Evolutionary conservation across 2,888 invertebrate genomes (phyloP).

Genomic region (Acronicta psi): DNA sequence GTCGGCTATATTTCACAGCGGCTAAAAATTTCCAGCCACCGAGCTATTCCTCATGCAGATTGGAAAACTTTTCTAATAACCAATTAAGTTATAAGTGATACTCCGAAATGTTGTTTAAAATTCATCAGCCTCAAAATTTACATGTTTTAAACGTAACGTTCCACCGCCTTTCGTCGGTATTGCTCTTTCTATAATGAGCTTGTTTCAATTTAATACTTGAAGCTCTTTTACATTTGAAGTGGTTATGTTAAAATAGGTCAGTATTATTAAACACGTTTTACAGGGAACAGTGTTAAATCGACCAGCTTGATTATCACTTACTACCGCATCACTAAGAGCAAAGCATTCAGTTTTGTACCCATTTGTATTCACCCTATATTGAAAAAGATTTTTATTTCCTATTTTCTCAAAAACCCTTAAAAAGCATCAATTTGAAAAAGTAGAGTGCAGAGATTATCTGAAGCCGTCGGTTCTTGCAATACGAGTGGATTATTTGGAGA

Average conservation of each 20-base stretch:
- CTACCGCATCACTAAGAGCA: slow-evolving; percentile 35
- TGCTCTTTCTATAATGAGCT: slow-evolving; percentile 33
- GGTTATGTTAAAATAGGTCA: slow-evolving; percentile 42
- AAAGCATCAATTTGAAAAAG: slow-evolving; percentile 30
- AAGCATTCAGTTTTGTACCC: slow-evolving; percentile 34
- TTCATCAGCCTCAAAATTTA: slow-evolving; percentile 65
- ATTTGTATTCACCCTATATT: slow-evolving; percentile 47
- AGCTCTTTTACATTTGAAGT: slow-evolving; percentile 22
- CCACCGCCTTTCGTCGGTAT: slow-evolving; percentile 16
- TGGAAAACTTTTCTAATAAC: slow-evolving; percentile 80
- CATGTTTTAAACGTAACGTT: slow-evolving; percentile 57
- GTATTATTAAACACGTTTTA: slow-evolving; percentile 32
- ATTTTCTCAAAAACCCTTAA: slow-evolving; percentile 21
- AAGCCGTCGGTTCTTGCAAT: slow-evolving; percentile 28
- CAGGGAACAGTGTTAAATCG: slow-evolving; percentile 32
- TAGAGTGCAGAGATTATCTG: slow-evolving; percentile 42
- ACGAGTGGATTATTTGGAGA: slow-evolving; percentile 54
- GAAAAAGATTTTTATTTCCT: slow-evolving; percentile 28
- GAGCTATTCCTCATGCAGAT: slow-evolving; percentile 73
- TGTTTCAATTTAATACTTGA: slow-evolving; percentile 22
- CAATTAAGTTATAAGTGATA: slow-evolving; percentile 78
- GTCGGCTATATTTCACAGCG: slow-evolving; percentile 45
- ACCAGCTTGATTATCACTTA: slow-evolving; percentile 33
- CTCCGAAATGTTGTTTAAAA: slow-evolving; percentile 64
- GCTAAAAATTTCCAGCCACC: slow-evolving; percentile 51